phyloP scores from a whole-genome alignment of 2,888 invertebrate genomes.

The Ichneumon xanthorius region DNA sequence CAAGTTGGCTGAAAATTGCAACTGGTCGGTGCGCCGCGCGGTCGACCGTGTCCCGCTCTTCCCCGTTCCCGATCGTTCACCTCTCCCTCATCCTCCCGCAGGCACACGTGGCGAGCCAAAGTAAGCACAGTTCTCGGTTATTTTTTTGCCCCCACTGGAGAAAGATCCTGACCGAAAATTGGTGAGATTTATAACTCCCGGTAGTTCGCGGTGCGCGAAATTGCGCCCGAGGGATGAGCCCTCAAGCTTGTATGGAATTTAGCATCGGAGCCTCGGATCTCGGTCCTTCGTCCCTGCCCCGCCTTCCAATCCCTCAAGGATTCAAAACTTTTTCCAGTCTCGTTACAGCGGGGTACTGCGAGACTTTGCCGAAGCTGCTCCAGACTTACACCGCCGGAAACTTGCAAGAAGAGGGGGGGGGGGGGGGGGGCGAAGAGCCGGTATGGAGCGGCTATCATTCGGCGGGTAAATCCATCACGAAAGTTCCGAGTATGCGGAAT shows the following conservation, averaged over 20 bases:
- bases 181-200: conserved; percentile 56
- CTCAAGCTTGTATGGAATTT: conserved; percentile 57
- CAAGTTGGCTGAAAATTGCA: neutral
- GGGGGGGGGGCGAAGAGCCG: neutral
- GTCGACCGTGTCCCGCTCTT: neutral
- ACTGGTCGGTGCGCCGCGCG: no score
- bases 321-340: conserved; percentile 50
- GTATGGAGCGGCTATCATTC: conserved; percentile 45
- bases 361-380: conserved; percentile 3
- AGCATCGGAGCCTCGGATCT: neutral
- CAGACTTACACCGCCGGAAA: conserved; percentile 33
- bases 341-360: conserved; percentile 7
- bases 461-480: conserved; percentile 55
- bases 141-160: conserved; percentile 1
- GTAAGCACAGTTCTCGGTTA: conserved; percentile 1
- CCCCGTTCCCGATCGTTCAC: neutral
- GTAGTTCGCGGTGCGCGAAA: conserved; percentile 43
- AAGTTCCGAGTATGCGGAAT: conserved; percentile 58
- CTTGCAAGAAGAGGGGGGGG: neutral
- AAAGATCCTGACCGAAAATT: conserved; percentile 57
- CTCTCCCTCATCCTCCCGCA: neutral
- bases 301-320: conserved; percentile 55
- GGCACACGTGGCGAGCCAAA: neutral
- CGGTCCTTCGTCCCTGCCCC: conserved; percentile 14
- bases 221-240: conserved; percentile 53